A percentile compares a stretch with the other conserved stretches of the same genome.
These are phyloP conservation scores for Exaiptasia diaphana DNA, from an alignment of 64 coral and sea anemone species.

Conservation along the genomic window DNA sequence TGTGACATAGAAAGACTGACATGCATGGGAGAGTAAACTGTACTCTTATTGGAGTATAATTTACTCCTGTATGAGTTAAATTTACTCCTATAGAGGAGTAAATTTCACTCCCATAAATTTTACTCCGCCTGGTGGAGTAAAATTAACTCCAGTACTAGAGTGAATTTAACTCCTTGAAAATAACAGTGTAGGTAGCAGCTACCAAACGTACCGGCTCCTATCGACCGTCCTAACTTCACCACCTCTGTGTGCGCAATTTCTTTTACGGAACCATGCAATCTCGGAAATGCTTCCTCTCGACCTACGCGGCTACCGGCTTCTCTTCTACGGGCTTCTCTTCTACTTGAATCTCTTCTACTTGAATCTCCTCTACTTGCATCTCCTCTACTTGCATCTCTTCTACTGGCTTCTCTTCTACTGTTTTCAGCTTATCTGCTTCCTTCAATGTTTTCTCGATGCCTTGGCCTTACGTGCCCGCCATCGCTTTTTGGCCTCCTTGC, in stretches of 20 bases:
- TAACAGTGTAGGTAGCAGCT: background rate
- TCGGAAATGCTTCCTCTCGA: background rate
- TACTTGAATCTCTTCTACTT: background rate
- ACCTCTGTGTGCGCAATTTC: conserved; percentile 11
- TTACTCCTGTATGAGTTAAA: no score
- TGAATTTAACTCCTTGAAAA: background rate
- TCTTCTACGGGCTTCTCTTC: background rate
- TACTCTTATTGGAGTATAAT: no score
- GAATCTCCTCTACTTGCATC: background rate
- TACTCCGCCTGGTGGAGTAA: no score
- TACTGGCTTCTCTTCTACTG: background rate
- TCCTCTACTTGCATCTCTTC: background rate
- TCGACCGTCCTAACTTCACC: background rate
- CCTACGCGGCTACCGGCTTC: background rate
- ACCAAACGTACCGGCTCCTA: conserved; percentile 47
- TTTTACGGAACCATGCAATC: background rate
- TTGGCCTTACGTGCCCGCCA: conserved; percentile 11
- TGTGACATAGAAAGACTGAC: no score
- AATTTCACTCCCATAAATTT: no score
- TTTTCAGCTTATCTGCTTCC: background rate
- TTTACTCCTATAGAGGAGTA: no score
- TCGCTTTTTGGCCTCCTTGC: conserved; percentile 19
- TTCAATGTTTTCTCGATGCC: background rate
- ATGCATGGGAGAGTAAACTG: no score
- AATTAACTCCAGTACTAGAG: background rate